A percentile compares a stretch with the other conserved stretches of the same genome.
Conservation (phyloP, 2,888 invertebrate genomes). For the Andrena chrysosceles region DNA sequence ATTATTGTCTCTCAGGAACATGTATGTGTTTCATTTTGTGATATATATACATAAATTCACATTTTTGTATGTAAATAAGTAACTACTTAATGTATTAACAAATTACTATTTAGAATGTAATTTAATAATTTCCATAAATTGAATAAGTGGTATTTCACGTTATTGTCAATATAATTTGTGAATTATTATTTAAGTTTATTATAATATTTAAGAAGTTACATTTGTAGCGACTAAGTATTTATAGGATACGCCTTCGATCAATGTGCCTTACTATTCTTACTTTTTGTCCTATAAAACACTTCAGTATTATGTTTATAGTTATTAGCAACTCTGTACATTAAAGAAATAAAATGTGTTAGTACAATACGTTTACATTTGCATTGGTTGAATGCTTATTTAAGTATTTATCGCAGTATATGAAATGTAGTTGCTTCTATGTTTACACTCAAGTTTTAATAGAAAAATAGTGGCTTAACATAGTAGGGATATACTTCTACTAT, state of each 20-base stretch:
- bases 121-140: neutral
- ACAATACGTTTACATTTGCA: no score
- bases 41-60: conserved; percentile 21
- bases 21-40: neutral
- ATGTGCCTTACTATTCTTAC: no score
- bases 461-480: neutral
- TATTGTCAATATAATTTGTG: neutral
- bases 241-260: no score
- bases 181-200: neutral
- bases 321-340: no score
- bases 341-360: no score
- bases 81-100: neutral
- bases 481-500: neutral
- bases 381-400: neutral
- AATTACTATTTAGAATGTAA: neutral
- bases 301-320: no score
- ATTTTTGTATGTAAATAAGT: neutral
- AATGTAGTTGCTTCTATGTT: neutral
- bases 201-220: neutral
- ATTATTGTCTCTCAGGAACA: neutral
- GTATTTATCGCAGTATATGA: conserved; percentile 8
- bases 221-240: no score
- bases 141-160: neutral
- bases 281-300: no score
- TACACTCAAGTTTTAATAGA: neutral